Evolutionary conservation across 2,113 vertebrate species (phyloP), one percentile per base, ranked within the genome.

Genomic region (Sapayoa aenigma): DNA sequence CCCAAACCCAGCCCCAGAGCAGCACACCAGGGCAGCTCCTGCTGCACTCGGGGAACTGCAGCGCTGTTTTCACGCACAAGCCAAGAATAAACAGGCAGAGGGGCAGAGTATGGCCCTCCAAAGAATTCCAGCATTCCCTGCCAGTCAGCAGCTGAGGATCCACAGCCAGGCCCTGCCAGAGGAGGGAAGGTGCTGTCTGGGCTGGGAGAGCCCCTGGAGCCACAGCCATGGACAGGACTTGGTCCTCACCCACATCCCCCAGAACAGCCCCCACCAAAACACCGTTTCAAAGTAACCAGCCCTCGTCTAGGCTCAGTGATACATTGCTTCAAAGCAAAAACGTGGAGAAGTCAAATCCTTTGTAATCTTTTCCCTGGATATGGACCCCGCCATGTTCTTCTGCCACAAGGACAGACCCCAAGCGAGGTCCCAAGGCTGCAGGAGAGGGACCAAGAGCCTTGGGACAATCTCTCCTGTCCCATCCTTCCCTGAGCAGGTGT

Each of bases 141-240:
- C 11, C 80, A 14, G 19, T 7, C 44, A 24, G 67, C 85, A 76
- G 56, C 84, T 37, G 46, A 55, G 37, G 52, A 17, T 1, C 2
- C 2, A 5, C 35, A 91, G 78, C 9, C 86, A 52, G 50, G 14
- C 27, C 8, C 28, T 1, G 6, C 8, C 47, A 23, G 86, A 2
- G 6, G 24, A 56, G 53, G 50, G 63, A 69, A 52, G 42, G 33
- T 49, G 35, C 4, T 17, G 25, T 42, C 42, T 19, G 62, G 2
- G 9, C 35, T 41, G 33, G 46, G 42, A 67, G 49, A 46, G 72
- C 39, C 6, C 37, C 44, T 6, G 15, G 58, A 87, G 56, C 56
- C 0, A 37, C 60, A 46, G 69, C 6, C 39, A 56, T 1, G 31
- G n/a, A 33, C 1, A 0, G n/a, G 37, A 28, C 17, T 28, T 3